Base-by-base conservation (phyloP, 2,888 invertebrate species). In the Julus scanicus region DNA sequence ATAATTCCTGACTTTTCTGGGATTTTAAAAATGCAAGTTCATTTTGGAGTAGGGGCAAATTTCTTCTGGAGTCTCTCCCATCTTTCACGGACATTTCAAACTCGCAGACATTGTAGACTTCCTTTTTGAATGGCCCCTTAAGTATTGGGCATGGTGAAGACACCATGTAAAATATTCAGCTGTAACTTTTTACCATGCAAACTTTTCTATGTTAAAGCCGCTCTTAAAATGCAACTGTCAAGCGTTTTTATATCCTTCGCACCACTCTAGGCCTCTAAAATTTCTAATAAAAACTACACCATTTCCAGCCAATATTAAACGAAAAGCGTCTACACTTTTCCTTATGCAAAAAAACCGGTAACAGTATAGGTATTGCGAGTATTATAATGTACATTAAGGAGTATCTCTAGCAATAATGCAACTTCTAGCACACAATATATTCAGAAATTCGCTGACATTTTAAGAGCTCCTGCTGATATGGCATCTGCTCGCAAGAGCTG, bases 401-500 rank as follows among this genome's bases (percentile, higher is more conserved):
- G 57, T 57, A 5, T 15, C 2, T 20, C 71, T 53, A 0, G n/a
- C 11, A 20, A 71, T 71, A 71, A 71, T 71, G 29, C 71, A 29
- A 29, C 11, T 71, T 57, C 57, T n/a, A 17, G 57, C n/a, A 57
- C 5, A n/a, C 57, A 57, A 57, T 57, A n/a, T 71, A 29, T 71
- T 71, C 71, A 71, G 20, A 29, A 71, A 71, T 71, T 71, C 29
- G 71, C 11, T 71, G 71, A 29, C 71, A 71, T 71, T 20, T 71
- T 71, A 71, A 71, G 71, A 71, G 20, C 71, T 71, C 20, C 20
- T 63, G 63, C 20, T 63, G 63, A 20, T 63, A 6, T n/a, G n/a
- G 63, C 63, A 20, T 53, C 3, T 4, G 5, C 29, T 5, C 0
- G 8, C 9, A 29, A 20, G 71, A 71, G 71, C 20, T 9, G 71